These are phyloP conservation scores for Schrankia costaestrigalis DNA, from an alignment of 2,888 invertebrate genomes.

Conservation along the genomic window DNA sequence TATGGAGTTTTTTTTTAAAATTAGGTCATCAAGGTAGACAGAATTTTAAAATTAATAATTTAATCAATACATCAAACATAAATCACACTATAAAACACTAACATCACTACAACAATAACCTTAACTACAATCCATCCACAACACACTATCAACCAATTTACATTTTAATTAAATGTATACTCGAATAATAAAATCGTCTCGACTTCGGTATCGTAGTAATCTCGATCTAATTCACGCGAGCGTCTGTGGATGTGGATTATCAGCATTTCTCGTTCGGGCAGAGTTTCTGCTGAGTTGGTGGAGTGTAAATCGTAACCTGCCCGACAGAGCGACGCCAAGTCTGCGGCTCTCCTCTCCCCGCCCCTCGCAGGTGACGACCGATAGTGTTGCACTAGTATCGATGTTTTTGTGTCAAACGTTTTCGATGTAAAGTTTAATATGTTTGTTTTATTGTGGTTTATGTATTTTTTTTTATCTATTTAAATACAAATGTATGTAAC, in stretches of 20 bases:
- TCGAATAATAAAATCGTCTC: conserved; percentile 56
- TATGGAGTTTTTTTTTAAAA: too few relatives aligned
- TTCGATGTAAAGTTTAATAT: neutral
- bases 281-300: conserved; percentile 77
- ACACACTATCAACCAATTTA: conserved; percentile 37
- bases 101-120: too few relatives aligned
- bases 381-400: conserved; percentile 39
- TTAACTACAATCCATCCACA: too few relatives aligned
- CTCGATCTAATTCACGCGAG: conserved; percentile 75
- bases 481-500: too few relatives aligned
- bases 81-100: too few relatives aligned
- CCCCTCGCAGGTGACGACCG: conserved; percentile 72
- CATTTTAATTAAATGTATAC: conserved; percentile 53
- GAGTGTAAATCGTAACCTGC: conserved; percentile 81
- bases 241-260: conserved; percentile 71
- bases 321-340: conserved; percentile 74
- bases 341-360: conserved; percentile 48
- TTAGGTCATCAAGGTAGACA: too few relatives aligned
- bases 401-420: neutral
- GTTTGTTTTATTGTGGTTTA: conserved; percentile 3
- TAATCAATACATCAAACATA: too few relatives aligned
- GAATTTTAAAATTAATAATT: too few relatives aligned
- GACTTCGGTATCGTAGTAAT: conserved; percentile 58
- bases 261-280: conserved; percentile 72
- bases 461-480: too few relatives aligned